Evolutionary conservation across 1,140 invertebrate species (phyloP), one percentile per base, ranked within the genome.

Genomic region (Leucophenga varia): DNA sequence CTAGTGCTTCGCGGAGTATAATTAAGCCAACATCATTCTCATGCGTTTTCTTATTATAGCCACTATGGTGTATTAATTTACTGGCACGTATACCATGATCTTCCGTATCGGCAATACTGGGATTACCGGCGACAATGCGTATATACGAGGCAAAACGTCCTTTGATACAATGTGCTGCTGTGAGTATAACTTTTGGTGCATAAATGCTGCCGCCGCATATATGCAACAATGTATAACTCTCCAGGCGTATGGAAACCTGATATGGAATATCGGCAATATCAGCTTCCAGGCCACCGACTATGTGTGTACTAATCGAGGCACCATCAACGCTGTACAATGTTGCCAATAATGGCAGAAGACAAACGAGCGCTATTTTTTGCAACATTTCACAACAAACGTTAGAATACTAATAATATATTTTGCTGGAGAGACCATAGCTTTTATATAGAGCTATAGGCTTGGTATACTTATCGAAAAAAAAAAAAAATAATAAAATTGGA

Each of bases 91-190:
- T 28, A 9, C 63, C 63, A 50, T 52, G 38, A 47, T 65, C 64
- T 6, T 65, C 63, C 35, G 59, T 48, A 52, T 65, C 63, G 1
- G 64, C 59, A 16, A 65, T 65, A 0, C 63, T 67, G 37, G 65
- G 57, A 36, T 58, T 40, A 4, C 75, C 75, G 6, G 60, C 59
- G 4, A 57, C 57, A 25, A 60, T 54, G 1, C 53, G 45, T 12
- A 63, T 60, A 12, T 59, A 61, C 1, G 67, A 67, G 12, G 67
- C 67, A 19, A 44, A 71, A 8, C 67, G 54, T 43, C 68, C 67
- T 18, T 72, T 72, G 30, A 72, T 55, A 40, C 82, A 84, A 50
- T 84, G 82, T 1, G 81, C 82, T 2, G 82, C 82, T 0, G 82
- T 83, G 1, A 84, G 19, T 9, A 83, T 76, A 9, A 80, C 77